Percentiles rank a stretch among this genome's conserved stretches.
phyloP scores from a whole-genome alignment of 2,797 vertebrate genomes.

The Megalops cyprinoides region DNA sequence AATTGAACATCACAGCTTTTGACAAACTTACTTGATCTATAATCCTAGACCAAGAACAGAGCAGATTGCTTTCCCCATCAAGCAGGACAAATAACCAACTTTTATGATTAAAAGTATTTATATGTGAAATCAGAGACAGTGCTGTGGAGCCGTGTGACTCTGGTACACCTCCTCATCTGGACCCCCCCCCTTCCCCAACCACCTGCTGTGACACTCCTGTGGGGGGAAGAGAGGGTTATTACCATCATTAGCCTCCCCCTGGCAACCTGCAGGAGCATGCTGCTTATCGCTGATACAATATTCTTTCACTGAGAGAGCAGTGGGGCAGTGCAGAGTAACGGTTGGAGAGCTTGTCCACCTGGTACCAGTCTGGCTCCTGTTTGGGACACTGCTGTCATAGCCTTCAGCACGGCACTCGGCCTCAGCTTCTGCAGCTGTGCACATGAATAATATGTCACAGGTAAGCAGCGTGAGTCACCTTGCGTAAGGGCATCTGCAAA shows the following conservation, averaged over 20 bases:
- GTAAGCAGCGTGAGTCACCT: too few species aligned
- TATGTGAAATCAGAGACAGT: not conserved
- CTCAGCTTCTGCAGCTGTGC: too few species aligned
- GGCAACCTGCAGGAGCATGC: not conserved
- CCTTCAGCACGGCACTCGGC: too few species aligned
- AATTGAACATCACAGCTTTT: too few species aligned
- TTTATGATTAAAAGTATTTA: too few species aligned
- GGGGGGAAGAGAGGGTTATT: not conserved
- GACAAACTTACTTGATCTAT: too few species aligned
- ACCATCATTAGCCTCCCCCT: conserved; percentile 12
- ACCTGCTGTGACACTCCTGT: not conserved
- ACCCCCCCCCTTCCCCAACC: not conserved
- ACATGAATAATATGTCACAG: too few species aligned
- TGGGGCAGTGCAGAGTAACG: not conserved
- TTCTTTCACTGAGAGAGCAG: not conserved
- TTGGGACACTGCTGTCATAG: too few species aligned
- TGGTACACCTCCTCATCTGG: not conserved
- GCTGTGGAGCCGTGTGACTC: not conserved
- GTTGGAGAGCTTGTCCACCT: not conserved
- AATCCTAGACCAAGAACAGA: too few species aligned
- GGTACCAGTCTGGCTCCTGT: not conserved
- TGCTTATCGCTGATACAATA: not conserved
- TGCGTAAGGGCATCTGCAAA: too few species aligned
- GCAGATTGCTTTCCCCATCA: not conserved
- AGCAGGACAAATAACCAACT: too few species aligned